These are phyloP conservation scores for Phrixothrix hirtus DNA, from an alignment of 2,888 invertebrate species.

Conservation along the genomic window DNA sequence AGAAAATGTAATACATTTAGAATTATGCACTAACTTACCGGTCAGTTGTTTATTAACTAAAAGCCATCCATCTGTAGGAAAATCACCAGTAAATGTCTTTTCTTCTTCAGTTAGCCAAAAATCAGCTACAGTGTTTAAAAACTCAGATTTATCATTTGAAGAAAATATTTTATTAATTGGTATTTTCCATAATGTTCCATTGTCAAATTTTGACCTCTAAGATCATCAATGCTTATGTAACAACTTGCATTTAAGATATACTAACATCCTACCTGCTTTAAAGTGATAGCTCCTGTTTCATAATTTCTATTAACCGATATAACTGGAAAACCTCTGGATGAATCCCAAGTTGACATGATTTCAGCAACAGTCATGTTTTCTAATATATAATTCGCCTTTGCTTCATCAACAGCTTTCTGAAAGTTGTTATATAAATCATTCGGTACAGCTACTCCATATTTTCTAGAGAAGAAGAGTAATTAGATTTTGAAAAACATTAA, in stretches of 20 bases:
- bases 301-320: slow-evolving; percentile 19
- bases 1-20: no score
- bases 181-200: slow-evolving; percentile 4
- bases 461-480: no score
- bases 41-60: slow-evolving; percentile 45
- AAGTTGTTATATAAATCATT: slow-evolving; percentile 45
- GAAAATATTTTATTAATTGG: slow-evolving; percentile 16
- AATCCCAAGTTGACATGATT: slow-evolving; percentile 20
- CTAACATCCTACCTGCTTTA: slow-evolving; percentile 8
- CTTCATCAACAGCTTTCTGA: slow-evolving; percentile 28
- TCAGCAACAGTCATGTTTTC: slow-evolving; percentile 2
- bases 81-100: not conserved
- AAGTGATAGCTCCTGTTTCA: slow-evolving; percentile 5
- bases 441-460: slow-evolving; percentile 38
- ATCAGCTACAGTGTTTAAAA: slow-evolving; percentile 16
- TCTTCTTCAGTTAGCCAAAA: slow-evolving; percentile 24
- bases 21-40: no score
- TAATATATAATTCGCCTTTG: not conserved
- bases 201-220: slow-evolving; percentile 3
- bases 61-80: slow-evolving; percentile 39
- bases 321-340: slow-evolving; percentile 22
- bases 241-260: not conserved
- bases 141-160: not conserved
- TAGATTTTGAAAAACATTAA: no score
- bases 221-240: not conserved